Evolutionary conservation across 2,797 vertebrate genomes (phyloP), one percentile per base, ranked within the genome.

Genomic region (Phylloscopus collybita): DNA sequence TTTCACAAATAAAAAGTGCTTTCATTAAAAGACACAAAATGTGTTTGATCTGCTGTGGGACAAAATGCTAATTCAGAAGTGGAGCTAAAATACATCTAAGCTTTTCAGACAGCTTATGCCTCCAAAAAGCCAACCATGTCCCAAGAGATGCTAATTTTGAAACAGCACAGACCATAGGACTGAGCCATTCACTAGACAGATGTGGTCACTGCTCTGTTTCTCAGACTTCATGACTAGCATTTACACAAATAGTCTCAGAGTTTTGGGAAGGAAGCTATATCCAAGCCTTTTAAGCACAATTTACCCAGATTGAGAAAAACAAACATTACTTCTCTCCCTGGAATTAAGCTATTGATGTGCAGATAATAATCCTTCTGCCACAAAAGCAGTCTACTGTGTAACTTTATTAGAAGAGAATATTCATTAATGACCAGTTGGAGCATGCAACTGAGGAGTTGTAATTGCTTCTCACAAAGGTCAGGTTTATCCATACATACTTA

Each of bases 91-190:
- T 53, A 91, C 17, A 50, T 82, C 19, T 62, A 82, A 93, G 54
- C 11, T 93, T 92, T 94, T 91, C 75, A 96, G 94, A 93, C 78
- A 80, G 84, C 62, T 88, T 83, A 75, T 3, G 3, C 38, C 60
- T 86, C 76, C 14, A 71, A 57, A 91, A 93, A 95, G 44, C 49
- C 79, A 96, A 71, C 61, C 18, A 61, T 8, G n/a, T 91, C 95
- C 74, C 92, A 94, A 42, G 83, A 84, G 90, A 88, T 57, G 69
- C 50, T 92, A 82, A 80, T 95, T 95, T 96, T 95, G 78, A 94
- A 97, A 95, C 59, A 94, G 66, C 83, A 65, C 83, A 95, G 75
- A 93, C 79, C 75, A 74, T 19, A 94, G 73, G 78, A 89, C 87
- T 34, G 59, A 91, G 47, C 65, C 73, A 81, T 76, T 96, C 85